Conservation (phyloP, 2,888 invertebrate genomes). For the Agrilus cyanescens region DNA sequence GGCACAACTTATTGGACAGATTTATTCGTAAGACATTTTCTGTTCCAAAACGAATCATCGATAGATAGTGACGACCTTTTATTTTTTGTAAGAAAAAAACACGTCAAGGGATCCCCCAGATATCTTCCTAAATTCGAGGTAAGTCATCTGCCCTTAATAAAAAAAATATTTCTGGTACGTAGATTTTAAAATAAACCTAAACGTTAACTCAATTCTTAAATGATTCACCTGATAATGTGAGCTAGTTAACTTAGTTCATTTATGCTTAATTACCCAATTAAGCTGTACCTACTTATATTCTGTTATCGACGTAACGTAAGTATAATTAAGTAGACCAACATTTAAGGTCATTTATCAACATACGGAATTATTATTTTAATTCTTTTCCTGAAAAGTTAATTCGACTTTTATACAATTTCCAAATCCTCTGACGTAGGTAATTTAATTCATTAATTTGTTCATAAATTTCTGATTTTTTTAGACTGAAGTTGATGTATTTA, state of each 20-base stretch:
- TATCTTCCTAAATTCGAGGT: slow-evolving; percentile 86
- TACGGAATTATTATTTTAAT: too few relatives aligned
- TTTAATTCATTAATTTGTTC: not conserved
- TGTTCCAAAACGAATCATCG: slow-evolving; percentile 78
- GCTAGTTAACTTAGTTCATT: too few relatives aligned
- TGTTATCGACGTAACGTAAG: too few relatives aligned
- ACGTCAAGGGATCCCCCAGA: slow-evolving; percentile 76
- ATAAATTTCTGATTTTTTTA: slow-evolving; percentile 32
- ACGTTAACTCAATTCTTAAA: not conserved
- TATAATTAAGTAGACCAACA: too few relatives aligned
- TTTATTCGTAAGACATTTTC: slow-evolving; percentile 85
- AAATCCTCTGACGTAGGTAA: too few relatives aligned
- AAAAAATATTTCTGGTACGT: not conserved
- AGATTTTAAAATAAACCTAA: not conserved
- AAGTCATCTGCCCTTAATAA: slow-evolving; percentile 20
- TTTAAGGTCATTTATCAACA: too few relatives aligned
- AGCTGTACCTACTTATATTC: too few relatives aligned
- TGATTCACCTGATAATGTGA: not conserved
- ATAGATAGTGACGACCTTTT: slow-evolving; percentile 90
- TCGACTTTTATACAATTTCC: too few relatives aligned
- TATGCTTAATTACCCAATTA: too few relatives aligned
- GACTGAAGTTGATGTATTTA: slow-evolving; percentile 94
- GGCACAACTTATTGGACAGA: slow-evolving; percentile 94
- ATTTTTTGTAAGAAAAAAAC: slow-evolving; percentile 90
- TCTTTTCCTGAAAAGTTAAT: too few relatives aligned